These are phyloP conservation scores for Burhinus oedicnemus DNA, from an alignment of 2,113 vertebrate genomes.

Conservation along the genomic window DNA sequence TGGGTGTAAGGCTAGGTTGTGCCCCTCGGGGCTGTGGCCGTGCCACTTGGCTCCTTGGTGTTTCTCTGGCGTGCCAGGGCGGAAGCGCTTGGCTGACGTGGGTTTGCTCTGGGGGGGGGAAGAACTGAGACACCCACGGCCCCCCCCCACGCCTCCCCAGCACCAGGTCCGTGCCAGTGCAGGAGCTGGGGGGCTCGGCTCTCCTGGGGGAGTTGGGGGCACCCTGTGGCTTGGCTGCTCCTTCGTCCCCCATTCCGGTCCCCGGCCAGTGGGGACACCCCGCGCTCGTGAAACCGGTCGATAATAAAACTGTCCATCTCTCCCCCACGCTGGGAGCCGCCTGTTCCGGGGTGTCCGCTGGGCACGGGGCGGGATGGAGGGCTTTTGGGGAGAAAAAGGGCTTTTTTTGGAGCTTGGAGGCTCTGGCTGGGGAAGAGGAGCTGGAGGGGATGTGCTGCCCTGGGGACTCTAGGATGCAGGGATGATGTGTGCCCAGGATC, in stretches of 20 bases:
- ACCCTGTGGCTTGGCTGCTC: not conserved
- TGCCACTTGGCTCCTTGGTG: not conserved
- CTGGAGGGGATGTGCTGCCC: not conserved
- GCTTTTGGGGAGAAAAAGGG: not conserved
- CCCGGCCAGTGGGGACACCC: not conserved
- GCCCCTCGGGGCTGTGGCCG: fast-evolving
- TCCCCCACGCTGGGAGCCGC: not conserved
- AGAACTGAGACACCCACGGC: not conserved
- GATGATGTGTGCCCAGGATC: not conserved
- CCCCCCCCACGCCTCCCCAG: fast-evolving
- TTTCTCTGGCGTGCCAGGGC: not conserved
- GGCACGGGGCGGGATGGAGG: fast-evolving
- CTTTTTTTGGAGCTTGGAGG: not conserved
- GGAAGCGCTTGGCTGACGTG: no score
- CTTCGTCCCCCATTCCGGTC: not conserved
- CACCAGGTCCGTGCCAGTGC: not conserved
- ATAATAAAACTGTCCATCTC: slow-evolving; percentile 2
- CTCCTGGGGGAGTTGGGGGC: not conserved
- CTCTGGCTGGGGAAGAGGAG: not conserved
- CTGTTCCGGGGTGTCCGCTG: not conserved
- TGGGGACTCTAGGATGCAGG: no score
- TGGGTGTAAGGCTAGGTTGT: not conserved
- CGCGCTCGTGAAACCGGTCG: fast-evolving
- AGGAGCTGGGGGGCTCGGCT: not conserved
- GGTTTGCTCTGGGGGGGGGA: not conserved